Evolutionary conservation across 2,888 invertebrate genomes (phyloP), one percentile per base, ranked within the genome.

Genomic region (Platypus cylindrus): DNA sequence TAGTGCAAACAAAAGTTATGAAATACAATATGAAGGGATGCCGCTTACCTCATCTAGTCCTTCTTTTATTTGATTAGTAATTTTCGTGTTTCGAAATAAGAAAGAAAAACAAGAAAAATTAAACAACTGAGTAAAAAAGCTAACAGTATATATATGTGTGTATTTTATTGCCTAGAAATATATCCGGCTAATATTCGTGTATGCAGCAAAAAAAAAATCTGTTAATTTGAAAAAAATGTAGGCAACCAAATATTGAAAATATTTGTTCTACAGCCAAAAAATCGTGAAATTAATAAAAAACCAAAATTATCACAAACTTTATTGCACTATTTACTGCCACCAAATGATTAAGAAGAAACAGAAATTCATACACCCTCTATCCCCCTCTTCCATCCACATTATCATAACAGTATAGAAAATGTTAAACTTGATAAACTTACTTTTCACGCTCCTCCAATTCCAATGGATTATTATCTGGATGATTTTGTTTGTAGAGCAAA

Each of bases 371-470:
- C 16, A 23, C 13, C 30, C 17, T 17, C 23, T 9, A 32, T 34
- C 13, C 30, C 17, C 32, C 23, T 9, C 23, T 29, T 28, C 5
- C 12, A 17, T 14, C 28, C 23, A 25, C 22, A 22, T 18, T 20
- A 7, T 9, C 5, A 20, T 15, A 31, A 11, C 11, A 28, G 20
- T 12, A 9, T 5, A 20, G 20, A 20, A 20, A 20, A 20, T 20
- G 9, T 2, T 17, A 34, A 20, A 34, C 18, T n/a, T 26, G 30
- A 33, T 31, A 41, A 43, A 82, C 83, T 83, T 76, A 83, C 83
- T 83, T 83, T 66, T 83, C 82, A 59, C 82, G 71, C 65, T 83
- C 82, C 64, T 82, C 81, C 72, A 82, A 68, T 60, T 80, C 78
- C 65, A 80, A 75, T 48, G 78, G 76, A 64, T 74, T 80, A 72